Evolutionary conservation across 2,888 invertebrate genomes (phyloP).

Genomic region (Petrophora chlorosata): DNA sequence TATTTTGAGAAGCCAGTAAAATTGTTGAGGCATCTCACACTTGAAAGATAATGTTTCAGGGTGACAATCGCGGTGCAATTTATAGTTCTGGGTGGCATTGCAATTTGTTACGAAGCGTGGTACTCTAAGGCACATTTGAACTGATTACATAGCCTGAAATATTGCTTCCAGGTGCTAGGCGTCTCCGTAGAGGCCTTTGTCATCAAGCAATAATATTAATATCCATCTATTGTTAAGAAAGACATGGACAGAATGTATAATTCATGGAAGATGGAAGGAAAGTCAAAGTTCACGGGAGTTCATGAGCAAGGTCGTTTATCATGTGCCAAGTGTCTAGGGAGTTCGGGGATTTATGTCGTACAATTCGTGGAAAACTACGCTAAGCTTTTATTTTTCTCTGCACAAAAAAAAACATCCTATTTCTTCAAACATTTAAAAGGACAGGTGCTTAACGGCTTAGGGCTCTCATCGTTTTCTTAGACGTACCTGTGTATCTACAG

Average conservation of each 20-base stretch:
- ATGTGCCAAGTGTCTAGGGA: slow-evolving; percentile 11
- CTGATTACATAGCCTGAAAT: no score
- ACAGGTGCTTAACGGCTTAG: slow-evolving; percentile 1
- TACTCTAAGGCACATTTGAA: no score
- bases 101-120: no score
- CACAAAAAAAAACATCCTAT: slow-evolving; percentile 1
- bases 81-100: no score
- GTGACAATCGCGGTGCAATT: no score
- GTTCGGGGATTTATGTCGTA: slow-evolving; percentile 12
- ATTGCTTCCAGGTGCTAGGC: no score
- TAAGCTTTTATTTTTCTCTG: slow-evolving; percentile 5
- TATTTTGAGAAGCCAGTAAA: no score
- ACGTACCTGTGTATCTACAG: not conserved
- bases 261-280: slow-evolving; percentile 12
- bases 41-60: no score
- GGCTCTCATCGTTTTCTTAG: not conserved
- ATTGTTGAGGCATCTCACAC: no score
- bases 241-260: not conserved
- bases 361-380: slow-evolving; percentile 10
- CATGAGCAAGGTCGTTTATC: slow-evolving; percentile 14
- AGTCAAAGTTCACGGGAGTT: slow-evolving; percentile 15
- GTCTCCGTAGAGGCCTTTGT: no score
- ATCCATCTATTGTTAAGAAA: no score
- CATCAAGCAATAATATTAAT: not conserved
- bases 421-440: not conserved